phyloP scores from a whole-genome alignment of 2,113 vertebrate species.

The Apodemus sylvaticus region DNA sequence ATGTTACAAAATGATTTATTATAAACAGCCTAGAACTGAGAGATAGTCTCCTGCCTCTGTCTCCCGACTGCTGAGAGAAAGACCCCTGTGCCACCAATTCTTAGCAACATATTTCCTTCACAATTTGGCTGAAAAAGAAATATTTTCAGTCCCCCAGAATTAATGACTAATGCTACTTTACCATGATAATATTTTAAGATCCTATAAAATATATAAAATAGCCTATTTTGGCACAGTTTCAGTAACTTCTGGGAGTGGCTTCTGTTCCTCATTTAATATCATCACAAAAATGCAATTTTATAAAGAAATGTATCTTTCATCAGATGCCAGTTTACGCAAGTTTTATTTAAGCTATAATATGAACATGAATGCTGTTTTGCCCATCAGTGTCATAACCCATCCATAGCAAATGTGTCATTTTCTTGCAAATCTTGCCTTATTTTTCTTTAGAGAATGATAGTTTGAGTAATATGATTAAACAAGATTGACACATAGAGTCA shows the following conservation, averaged over 20 bases:
- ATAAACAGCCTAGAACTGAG: not conserved
- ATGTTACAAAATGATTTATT: too few relatives aligned
- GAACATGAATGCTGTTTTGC: not conserved
- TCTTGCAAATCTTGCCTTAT: not conserved
- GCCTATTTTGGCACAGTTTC: conserved; percentile 2
- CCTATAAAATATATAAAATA: not conserved
- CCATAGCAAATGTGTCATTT: not conserved
- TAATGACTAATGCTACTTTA: not conserved
- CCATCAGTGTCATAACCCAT: not conserved
- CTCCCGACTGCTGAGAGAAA: not conserved
- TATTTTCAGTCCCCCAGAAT: not conserved
- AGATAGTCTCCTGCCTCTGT: not conserved
- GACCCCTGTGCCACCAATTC: too few relatives aligned
- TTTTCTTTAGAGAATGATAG: conserved; percentile 48
- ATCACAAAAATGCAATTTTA: not conserved
- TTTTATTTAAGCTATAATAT: not conserved
- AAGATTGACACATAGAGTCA: conserved; percentile 63
- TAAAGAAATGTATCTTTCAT: not conserved
- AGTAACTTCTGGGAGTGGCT: not conserved
- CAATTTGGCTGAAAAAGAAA: not conserved
- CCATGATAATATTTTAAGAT: conserved; percentile 14
- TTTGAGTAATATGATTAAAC: conserved; percentile 55
- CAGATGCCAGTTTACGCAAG: not conserved
- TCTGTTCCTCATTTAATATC: not conserved
- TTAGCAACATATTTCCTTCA: not conserved